phyloP scores from a whole-genome alignment of 2,797 vertebrate genomes.

The Jordanella pulchra region DNA sequence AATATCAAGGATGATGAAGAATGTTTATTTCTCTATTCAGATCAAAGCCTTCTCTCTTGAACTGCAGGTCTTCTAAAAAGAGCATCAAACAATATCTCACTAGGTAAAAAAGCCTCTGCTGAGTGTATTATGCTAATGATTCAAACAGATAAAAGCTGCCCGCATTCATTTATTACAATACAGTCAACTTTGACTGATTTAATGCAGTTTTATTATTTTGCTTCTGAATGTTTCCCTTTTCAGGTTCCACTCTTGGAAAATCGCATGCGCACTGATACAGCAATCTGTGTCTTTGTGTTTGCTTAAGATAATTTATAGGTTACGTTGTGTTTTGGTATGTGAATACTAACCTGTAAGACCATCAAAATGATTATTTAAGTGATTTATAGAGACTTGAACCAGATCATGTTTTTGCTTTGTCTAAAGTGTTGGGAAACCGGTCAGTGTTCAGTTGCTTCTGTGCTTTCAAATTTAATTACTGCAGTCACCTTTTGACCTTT shows the following conservation, averaged over 20 bases:
- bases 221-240: slow-evolving; percentile 26
- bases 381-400: neutral
- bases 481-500: slow-evolving; percentile 11
- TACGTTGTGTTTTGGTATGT: neutral
- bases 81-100: slow-evolving; percentile 9
- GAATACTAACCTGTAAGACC: neutral
- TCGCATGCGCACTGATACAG: neutral
- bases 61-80: neutral
- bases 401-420: neutral
- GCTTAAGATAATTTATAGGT: neutral
- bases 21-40: neutral
- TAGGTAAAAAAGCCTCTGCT: slow-evolving; percentile 1
- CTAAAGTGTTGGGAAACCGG: slow-evolving; percentile 28
- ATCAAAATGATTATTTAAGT: neutral
- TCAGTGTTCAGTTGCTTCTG: slow-evolving; percentile 4
- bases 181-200: slow-evolving; percentile 15
- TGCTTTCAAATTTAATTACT: neutral
- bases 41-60: neutral
- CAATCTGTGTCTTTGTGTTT: slow-evolving; percentile 1
- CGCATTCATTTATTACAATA: slow-evolving; percentile 12
- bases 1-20: neutral
- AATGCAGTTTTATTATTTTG: slow-evolving; percentile 33
- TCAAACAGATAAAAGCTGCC: slow-evolving; percentile 14
- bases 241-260: slow-evolving; percentile 27
- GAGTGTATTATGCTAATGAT: neutral